Evolutionary conservation across 1,140 invertebrate genomes (phyloP), one percentile per base, ranked within the genome.

Genomic region (Dreissena rostriformis): DNA sequence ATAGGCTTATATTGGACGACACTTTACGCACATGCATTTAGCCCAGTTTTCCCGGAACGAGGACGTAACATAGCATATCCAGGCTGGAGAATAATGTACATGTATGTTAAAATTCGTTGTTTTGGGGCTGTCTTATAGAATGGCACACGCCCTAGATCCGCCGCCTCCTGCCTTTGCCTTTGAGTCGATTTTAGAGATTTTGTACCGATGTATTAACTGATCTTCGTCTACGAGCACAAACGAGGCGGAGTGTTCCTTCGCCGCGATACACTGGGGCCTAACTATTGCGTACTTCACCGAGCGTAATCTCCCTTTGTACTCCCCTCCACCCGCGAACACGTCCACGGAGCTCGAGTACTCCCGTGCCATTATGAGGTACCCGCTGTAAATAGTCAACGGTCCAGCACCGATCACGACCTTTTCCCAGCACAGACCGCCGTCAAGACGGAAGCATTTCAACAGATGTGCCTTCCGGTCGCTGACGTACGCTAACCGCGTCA

Each of bases 371-470:
- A 82, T n/a, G n/a, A 82, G 19, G 19, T 82, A 55, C n/a, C 80
- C 80, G 39, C 55, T 66, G 57, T 28, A 75, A 7, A 75, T n/a
- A 17, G 71, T 14, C 28, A 82, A 66, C 49, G 55, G 10, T 2
- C 80, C 71, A 10, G 80, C 71, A 19, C 61, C 80, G 53, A 52
- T 57, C 11, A 82, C 72, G 0, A 82, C 26, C 24, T 63, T 75
- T 63, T 82, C 80, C 80, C 80, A 82, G 39, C 24, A 53, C 0
- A 82, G 71, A 17, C 26, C 57, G 51, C 80, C 80, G 55, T 82
- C 80, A 39, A 82, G 39, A 12, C 71, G 29, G 51, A 65, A 82
- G 55, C 80, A 82, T 57, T 82, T 74, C 49, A 82, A 57, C 4
- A 74, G 24, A 15, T 72, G 63, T 19, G 68, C 70, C 65, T 82